phyloP scores from a whole-genome alignment of 2,888 invertebrate species.

The Acheta domesticus region DNA sequence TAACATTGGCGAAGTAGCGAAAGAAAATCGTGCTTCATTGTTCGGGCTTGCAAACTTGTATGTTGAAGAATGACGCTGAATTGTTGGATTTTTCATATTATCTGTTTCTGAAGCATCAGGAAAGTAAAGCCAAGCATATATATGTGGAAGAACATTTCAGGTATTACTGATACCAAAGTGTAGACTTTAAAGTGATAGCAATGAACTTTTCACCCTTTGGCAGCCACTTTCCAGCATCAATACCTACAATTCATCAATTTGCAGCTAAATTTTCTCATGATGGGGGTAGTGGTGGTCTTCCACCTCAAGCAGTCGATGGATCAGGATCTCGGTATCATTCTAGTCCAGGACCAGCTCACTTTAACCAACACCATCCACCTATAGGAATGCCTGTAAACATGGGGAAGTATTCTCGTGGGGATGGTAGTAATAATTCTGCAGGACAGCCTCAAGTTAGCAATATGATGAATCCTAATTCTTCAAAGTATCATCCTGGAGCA shows the following conservation, averaged over 20 bases:
- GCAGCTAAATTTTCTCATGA: slow-evolving; percentile 64
- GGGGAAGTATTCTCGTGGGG: slow-evolving; percentile 60
- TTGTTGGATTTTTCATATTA: not conserved
- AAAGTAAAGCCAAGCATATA: not conserved
- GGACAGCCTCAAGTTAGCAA: slow-evolving; percentile 33
- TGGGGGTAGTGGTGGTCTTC: slow-evolving; percentile 38
- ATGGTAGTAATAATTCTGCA: slow-evolving; percentile 38
- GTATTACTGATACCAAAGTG: slow-evolving; percentile 9
- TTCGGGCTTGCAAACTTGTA: not conserved
- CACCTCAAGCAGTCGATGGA: slow-evolving; percentile 37
- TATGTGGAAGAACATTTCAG: slow-evolving; percentile 7
- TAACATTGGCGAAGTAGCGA: not conserved
- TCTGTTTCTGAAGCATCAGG: not conserved
- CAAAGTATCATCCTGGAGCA: slow-evolving; percentile 37
- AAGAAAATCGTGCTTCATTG: not conserved
- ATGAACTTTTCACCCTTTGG: slow-evolving; percentile 89
- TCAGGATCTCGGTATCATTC: slow-evolving; percentile 37
- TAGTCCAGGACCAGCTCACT: slow-evolving; percentile 46
- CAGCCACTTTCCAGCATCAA: slow-evolving; percentile 71
- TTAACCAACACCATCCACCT: slow-evolving; percentile 54
- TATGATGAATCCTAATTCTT: slow-evolving; percentile 38
- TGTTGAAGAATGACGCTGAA: not conserved
- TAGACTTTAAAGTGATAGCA: slow-evolving; percentile 7
- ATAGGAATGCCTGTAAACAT: slow-evolving; percentile 56
- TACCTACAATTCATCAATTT: slow-evolving; percentile 81